Conservation (phyloP, 2,888 invertebrate genomes). For the Drosophila melanocephala region DNA sequence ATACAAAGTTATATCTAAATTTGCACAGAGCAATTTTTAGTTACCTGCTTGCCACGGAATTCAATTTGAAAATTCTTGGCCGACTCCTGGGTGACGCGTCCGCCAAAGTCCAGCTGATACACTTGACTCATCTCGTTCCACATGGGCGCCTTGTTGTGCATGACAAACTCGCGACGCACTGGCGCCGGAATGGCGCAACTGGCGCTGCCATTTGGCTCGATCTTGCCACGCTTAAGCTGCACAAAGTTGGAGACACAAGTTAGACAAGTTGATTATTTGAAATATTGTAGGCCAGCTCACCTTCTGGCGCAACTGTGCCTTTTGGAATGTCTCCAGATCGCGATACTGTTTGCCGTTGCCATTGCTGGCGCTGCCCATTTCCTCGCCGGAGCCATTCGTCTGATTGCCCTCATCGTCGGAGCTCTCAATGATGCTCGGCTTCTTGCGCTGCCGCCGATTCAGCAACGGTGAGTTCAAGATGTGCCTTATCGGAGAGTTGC, state of each 20-base stretch:
- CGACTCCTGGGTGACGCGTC: conserved; percentile 99
- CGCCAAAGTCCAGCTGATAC: conserved; percentile 99
- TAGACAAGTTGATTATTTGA: background rate
- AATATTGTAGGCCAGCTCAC: conserved; percentile 85
- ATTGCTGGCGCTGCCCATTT: conserved; percentile 83
- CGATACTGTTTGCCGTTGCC: conserved; percentile 90
- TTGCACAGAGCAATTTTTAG: conserved; percentile 2
- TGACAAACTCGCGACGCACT: conserved; percentile 92
- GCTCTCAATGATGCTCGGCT: conserved; percentile 90
- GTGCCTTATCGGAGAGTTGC: conserved; percentile 92
- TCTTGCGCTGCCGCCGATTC: conserved; percentile 90
- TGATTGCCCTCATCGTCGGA: conserved; percentile 91
- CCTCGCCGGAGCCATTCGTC: conserved; percentile 87
- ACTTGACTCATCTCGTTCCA: conserved; percentile 99
- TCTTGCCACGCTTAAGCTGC: conserved; percentile 91
- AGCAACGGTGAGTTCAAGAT: conserved; percentile 94
- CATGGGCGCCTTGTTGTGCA: conserved; percentile 98
- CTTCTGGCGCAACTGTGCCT: conserved; percentile 95
- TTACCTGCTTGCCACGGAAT: conserved; percentile 97
- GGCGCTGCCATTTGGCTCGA: conserved; percentile 86
- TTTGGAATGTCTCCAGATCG: conserved; percentile 96
- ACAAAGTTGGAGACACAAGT: background rate
- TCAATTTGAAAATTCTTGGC: conserved; percentile 99
- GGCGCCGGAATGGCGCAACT: conserved; percentile 85
- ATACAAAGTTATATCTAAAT: background rate